Evolutionary conservation across 2,113 vertebrate species (phyloP), one percentile per base, ranked within the genome.

Genomic region (Saguinus imperator): DNA sequence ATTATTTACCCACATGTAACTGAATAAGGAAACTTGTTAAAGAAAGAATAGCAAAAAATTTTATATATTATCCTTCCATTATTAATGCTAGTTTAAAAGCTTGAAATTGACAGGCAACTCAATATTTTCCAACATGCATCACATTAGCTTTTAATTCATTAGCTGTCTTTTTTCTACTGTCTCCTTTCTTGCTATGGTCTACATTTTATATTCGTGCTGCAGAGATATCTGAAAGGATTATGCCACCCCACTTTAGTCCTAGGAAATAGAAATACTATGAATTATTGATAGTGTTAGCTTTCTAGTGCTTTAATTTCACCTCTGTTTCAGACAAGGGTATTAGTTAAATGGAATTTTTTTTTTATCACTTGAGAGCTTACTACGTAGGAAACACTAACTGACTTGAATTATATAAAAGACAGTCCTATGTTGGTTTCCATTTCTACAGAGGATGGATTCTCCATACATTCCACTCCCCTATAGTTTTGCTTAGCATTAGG

Each of bases 271-370:
- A 90, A 45, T 94, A n/a, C 72, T 86, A 90, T 98, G 96, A 97
- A 97, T 97, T 98, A 97, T 97, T 97, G 94, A 96, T 94, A 92
- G 52, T 92, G 91, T 97, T 93, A 64, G 80, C 92, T 91, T 97
- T 96, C 81, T 92, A 92, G 94, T 90, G 72, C 90, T 97, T 97
- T 97, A 89, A 96, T 94, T 95, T 94, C 35, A 87, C 45, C 27
- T 96, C 95, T 87, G 84, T 92, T 96, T 96, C 96, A 96, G 77
- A 87, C 72, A 87, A 94, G 37, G 45, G 68, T 96, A 94, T 95
- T 83, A 48, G 66, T 92, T 89, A 96, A 91, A 95, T 96, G 76
- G 70, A 83, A 48, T 77, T 96, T 96, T 96, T 94, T 72, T 94
- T 72, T 45, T 90, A 43, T 91, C 29, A 48, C 23, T 35, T 58